Base-by-base conservation (phyloP, 2,888 invertebrate genomes). In the Lasioglossum zephyrum region DNA sequence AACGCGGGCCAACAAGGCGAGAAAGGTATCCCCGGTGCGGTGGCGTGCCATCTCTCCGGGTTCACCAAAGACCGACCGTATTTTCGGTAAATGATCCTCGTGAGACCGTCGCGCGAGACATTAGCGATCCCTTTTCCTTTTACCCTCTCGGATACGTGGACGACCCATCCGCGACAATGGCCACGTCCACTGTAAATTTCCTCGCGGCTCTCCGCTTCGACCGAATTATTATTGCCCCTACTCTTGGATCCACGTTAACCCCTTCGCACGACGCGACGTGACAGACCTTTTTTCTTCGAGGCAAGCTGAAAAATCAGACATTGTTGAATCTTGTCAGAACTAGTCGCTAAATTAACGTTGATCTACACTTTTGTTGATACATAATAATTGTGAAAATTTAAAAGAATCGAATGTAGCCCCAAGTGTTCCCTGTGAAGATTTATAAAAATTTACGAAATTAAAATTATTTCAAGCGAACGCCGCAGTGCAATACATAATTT, bases 81-180 rank as follows among this genome's bases (percentile, higher is more conserved):
- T 81, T 81, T 83, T 39, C 77, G 74, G 49, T 26, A 72, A 88
- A 86, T 49, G 81, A 86, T 86, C 74, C 70, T 60, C 73, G 66
- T 73, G 82, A 88, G 79, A 86, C 73, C 31, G 44, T 79, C 86
- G 53, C 70, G n/a, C 44, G 49, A 69, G 31, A 74, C 79, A 75
- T 88, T 82, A 86, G 75, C 79, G 72, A 63, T 74, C 47, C 84
- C 53, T 77, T 39, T 69, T 18, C 39, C 39, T 36, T 26, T 31
- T 39, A 22, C 63, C 63, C 63, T 31, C 16, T 6, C 16, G 63
- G 31, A 63, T 63, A 63, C 63, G 63, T 16, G 26, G 16, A 57
- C 31, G 63, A 16, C 63, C 63, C 16, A 2, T 63, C 16, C 63
- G 63, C 63, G 63, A 63, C 63, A 63, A 63, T 63, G 63, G 63